Base-by-base conservation (phyloP, 2,113 vertebrate species). In the Bufo gargarizans region DNA sequence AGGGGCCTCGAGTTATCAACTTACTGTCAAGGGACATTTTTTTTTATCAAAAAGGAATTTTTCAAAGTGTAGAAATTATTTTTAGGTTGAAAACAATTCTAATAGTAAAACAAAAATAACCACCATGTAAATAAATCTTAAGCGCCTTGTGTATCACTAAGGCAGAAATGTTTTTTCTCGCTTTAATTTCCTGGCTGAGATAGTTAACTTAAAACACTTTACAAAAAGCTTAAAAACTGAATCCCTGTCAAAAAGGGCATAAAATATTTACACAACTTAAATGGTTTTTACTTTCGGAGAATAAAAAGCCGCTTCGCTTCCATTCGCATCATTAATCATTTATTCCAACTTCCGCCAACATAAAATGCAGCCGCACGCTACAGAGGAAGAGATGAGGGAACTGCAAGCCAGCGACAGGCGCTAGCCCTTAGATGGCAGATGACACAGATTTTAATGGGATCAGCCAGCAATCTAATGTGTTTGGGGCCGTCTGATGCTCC, bases 251-350 rank as follows among this genome's bases (percentile, higher is more conserved):
- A 43, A 5, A 61, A 82, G 33, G 4, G 10, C 80, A 83, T 83
- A 4, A 67, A 69, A 67, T 14, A 83, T 83, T 67, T 49, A 83
- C 47, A 83, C 45, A 3, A 53, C 17, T 6, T n/a, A 50, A 67
- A 69, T 50, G 12, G 81, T 83, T 69, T 67, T 13, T 16, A 43
- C 50, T 59, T 56, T 80, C 20, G 10, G n/a, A 59, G 14, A 83
- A 69, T 69, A 50, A 83, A 16, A 53, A 69, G 63, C 80, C 49
- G 59, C 19, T 50, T 82, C 12, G 14, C 67, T 82, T 82, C 47
- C 45, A 65, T n/a, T 79, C 11, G 0, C 12, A 16, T 59, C 56
- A 80, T 59, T 43, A 80, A 80, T 80, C 78, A 80, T 80, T 80
- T 59, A 80, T 59, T 16, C 45, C 0, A 53, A 80, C 55, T 59